Evolutionary conservation across 1,140 invertebrate species (phyloP), one percentile per base, ranked within the genome.

Genomic region (Rhopalosiphum padi): DNA sequence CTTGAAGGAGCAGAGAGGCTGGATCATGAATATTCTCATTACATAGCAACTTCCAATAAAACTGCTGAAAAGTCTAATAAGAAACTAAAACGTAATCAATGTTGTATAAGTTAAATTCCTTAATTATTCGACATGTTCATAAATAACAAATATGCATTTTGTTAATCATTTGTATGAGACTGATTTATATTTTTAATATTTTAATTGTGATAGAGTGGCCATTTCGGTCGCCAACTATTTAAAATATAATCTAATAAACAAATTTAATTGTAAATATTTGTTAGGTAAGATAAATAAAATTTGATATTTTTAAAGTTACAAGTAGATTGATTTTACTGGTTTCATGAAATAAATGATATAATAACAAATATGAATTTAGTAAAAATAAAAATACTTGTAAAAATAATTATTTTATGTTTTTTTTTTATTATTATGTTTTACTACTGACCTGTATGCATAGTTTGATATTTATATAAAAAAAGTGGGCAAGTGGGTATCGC

Each of bases 21-120:
- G 95, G 96, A 51, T 85, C 90, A 91, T 94, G 95, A 87, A 55
- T 94, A 94, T 92, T 77, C 93, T 23, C 86, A 94, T 91, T 94
- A 94, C 77, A 94, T 94, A 85, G 43, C 93, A 2, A 46, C 51
- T 9, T 93, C 82, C 55, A 83, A 91, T 51, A 53, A 53, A 85
- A 83, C 35, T 25, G 48, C 53, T 43, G 91, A 93, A 30, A 86
- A 51, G 0, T 25, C n/a, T 53, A 92, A 85, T 22, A n/a, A 6
- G 23, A 93, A 86, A 85, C 85, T 3, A n/a, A 86, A 55, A 30
- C n/a, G 23, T 30, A 43, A 53, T 86, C 35, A 4, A 8, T 93
- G 91, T 53, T 51, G 91, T 55, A 93, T 93, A 55, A 55, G 35
- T 86, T 93, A 53, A 86, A 6, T 85, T 37, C 1, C 8, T 7